Conservation (phyloP, 2,113 vertebrate genomes). For the Phylloscopus trochiloides region DNA sequence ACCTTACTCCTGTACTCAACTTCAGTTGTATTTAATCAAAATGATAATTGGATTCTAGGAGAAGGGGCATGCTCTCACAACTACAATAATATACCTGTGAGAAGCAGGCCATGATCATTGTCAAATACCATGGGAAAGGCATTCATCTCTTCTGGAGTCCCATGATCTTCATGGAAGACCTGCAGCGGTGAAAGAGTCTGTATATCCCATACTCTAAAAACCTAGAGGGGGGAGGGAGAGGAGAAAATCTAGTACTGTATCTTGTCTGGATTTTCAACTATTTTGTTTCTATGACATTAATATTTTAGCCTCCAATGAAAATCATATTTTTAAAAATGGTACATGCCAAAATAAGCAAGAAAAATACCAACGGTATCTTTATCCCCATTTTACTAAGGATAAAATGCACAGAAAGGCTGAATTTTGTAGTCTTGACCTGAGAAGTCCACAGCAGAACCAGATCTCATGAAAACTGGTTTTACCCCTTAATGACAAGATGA, state of each 20-base stretch:
- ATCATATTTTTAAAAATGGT: not conserved
- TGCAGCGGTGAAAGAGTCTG: constrained; percentile 72
- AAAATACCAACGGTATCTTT: not conserved
- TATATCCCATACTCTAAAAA: constrained; percentile 74
- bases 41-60: not conserved
- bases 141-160: constrained; percentile 60
- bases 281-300: not conserved
- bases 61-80: not conserved
- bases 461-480: not conserved
- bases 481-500: not conserved
- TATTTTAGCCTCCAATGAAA: not conserved
- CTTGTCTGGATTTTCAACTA: not conserved
- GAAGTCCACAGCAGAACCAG: not conserved
- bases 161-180: constrained; percentile 67
- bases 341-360: not conserved
- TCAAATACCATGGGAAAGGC: constrained; percentile 71
- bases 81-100: constrained; percentile 47
- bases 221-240: constrained; percentile 1
- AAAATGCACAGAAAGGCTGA: not conserved
- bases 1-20: not conserved
- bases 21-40: not conserved
- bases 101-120: constrained; percentile 39
- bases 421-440: not conserved
- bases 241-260: not conserved
- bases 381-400: not conserved